Base-by-base conservation (phyloP, 2,113 vertebrate genomes). In the Colaptes auratus region DNA sequence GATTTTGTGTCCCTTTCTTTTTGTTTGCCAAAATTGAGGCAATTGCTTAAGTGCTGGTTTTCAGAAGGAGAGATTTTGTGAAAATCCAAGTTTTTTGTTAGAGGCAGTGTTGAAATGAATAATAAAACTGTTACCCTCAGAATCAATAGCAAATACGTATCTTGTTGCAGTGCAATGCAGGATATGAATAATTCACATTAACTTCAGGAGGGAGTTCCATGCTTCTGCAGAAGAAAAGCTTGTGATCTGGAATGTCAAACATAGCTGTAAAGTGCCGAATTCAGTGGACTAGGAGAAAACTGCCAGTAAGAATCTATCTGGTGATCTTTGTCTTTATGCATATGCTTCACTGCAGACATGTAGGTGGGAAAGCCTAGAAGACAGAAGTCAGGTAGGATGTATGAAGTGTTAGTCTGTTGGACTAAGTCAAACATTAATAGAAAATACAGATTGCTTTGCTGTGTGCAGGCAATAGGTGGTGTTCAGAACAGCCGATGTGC, bases 361-460 rank as follows among this genome's bases (percentile, higher is more conserved):
- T 91, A 95, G 95, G 94, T 93, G 94, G 95, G 90, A 83, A 82
- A 95, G 92, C 96, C 71, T 96, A 83, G 78, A 94, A 92, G 88
- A 93, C 89, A 95, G 94, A 96, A 96, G 95, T 96, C 91, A 95
- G 94, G 94, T 97, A 94, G 95, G 91, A 92, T 93, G 92, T 93
- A 93, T 89, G 93, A 93, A 93, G 92, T 82, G 89, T 89, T 96
- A 95, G 89, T 86, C 95, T 92, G 93, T 93, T 96, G 95, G 91
- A 86, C 82, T 92, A 85, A 95, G 93, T 84, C 80, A 93, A 76
- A 78, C 87, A 95, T 89, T 93, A 93, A 96, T 93, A 94, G 89
- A 89, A 94, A 92, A 93, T 95, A 91, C 89, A 95, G 72, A 86
- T 84, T 91, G 85, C 60, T 80, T 94, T 85, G 90, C 81, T 77